phyloP scores from a whole-genome alignment of 2,113 vertebrate species.

The Gymnocephalus cernua region DNA sequence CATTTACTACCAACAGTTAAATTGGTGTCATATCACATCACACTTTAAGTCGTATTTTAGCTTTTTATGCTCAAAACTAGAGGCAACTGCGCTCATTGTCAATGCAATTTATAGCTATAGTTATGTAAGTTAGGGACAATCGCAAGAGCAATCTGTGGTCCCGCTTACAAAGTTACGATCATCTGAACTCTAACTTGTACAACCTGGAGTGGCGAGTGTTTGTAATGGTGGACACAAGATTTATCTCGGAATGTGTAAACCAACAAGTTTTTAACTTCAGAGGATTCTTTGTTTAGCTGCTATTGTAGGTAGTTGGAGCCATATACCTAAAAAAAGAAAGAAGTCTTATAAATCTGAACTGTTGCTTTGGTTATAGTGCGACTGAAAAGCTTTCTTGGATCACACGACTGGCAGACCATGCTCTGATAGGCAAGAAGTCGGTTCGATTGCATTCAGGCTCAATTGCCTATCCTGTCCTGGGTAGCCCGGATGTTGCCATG shows the following conservation, averaged over 20 bases:
- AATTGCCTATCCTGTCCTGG: too few species aligned
- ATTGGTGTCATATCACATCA: slow-evolving; percentile 21
- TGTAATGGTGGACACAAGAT: slow-evolving; percentile 8
- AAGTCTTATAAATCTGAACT: slow-evolving; percentile 14
- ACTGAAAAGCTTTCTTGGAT: slow-evolving; percentile 33
- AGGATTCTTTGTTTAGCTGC: slow-evolving; percentile 46
- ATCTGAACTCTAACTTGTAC: not conserved
- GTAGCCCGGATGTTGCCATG: too few species aligned
- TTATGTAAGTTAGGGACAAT: not conserved
- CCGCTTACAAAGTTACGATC: not conserved
- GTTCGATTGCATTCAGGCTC: too few species aligned
- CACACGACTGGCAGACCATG: too few species aligned
- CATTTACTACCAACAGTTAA: slow-evolving; percentile 36
- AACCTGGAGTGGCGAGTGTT: not conserved
- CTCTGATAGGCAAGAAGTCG: too few species aligned
- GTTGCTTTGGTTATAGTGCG: slow-evolving; percentile 25
- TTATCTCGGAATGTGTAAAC: not conserved
- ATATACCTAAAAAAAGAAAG: slow-evolving; percentile 8
- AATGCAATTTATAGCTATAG: not conserved
- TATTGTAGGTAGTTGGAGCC: slow-evolving; percentile 37
- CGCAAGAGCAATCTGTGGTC: not conserved
- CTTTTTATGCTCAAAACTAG: slow-evolving; percentile 14
- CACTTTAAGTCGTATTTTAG: slow-evolving; percentile 21
- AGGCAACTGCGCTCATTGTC: not conserved
- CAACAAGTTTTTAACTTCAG: not conserved